Conservation (phyloP, 2,797 vertebrate genomes). For the Molossus alvarezi region DNA sequence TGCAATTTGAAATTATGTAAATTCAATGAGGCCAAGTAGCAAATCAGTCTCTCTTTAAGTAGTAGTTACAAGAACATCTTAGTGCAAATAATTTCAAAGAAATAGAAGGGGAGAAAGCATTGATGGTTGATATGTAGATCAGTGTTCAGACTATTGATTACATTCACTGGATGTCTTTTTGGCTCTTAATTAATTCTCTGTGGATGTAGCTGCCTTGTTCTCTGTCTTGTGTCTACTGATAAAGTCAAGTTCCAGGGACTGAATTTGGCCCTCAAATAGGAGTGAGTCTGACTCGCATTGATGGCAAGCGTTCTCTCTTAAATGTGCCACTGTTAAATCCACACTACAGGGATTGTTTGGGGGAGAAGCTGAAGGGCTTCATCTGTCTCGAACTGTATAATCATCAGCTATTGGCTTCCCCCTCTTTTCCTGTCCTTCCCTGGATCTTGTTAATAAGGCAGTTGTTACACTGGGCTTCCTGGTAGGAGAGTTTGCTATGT, state of each 20-base stretch:
- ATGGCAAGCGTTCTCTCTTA: constrained; percentile 79
- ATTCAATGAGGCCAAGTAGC: background rate
- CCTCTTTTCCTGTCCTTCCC: constrained; percentile 84
- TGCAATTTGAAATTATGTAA: background rate
- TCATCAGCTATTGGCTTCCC: constrained; percentile 78
- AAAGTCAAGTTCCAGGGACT: constrained; percentile 82
- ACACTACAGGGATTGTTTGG: constrained; percentile 85
- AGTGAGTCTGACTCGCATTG: constrained; percentile 76
- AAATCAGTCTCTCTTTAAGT: background rate
- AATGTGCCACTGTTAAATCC: constrained; percentile 84
- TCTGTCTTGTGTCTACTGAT: constrained; percentile 83
- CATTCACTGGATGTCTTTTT: constrained; percentile 63
- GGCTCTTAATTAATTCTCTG: constrained; percentile 81
- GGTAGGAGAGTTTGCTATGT: constrained; percentile 80
- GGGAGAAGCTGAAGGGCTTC: constrained; percentile 82
- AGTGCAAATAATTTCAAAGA: constrained; percentile 9
- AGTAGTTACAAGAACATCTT: background rate
- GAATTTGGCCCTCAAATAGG: constrained; percentile 79
- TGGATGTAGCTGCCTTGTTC: constrained; percentile 77
- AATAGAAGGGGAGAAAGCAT: background rate
- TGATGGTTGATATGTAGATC: constrained; percentile 36
- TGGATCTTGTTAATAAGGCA: constrained; percentile 82
- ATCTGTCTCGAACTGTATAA: constrained; percentile 83
- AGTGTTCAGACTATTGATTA: constrained; percentile 62
- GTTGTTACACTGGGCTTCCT: constrained; percentile 81